Evolutionary conservation across 2,797 vertebrate species (phyloP).

Genomic region (Enteromius argenteus): DNA sequence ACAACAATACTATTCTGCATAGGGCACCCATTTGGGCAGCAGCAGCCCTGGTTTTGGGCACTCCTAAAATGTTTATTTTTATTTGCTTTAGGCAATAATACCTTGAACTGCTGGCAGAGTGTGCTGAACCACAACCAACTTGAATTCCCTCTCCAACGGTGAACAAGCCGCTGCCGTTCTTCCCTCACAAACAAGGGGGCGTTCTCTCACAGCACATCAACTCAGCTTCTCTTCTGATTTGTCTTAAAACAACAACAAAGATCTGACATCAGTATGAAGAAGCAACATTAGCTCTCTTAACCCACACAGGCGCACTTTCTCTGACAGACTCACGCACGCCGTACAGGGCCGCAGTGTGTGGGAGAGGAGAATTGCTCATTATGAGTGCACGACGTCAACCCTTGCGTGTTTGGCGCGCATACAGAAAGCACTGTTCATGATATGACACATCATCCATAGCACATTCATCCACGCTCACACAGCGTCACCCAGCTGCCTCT

Average conservation of each 20-base stretch:
- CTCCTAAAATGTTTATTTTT: neutral
- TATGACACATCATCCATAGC: slow-evolving; percentile 58
- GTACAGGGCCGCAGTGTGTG: slow-evolving; percentile 59
- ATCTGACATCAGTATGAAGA: slow-evolving; percentile 68
- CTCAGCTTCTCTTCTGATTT: slow-evolving; percentile 57
- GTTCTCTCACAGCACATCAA: slow-evolving; percentile 70
- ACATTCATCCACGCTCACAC: slow-evolving; percentile 65
- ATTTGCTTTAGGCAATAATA: slow-evolving; percentile 38
- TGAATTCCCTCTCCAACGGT: slow-evolving; percentile 43
- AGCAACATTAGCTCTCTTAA: slow-evolving; percentile 66
- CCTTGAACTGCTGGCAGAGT: slow-evolving; percentile 67
- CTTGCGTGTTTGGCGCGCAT: slow-evolving; percentile 63
- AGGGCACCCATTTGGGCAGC: too few species aligned
- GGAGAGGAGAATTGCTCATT: slow-evolving; percentile 68
- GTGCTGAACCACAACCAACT: slow-evolving; percentile 57
- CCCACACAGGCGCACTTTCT: slow-evolving; percentile 46
- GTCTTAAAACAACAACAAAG: slow-evolving; percentile 60
- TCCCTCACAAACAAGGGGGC: slow-evolving; percentile 66
- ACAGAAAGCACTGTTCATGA: slow-evolving; percentile 66
- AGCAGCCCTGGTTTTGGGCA: neutral
- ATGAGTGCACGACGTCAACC: slow-evolving; percentile 62
- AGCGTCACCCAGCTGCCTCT: slow-evolving; percentile 64
- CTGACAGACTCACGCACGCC: slow-evolving; percentile 26
- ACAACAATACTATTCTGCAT: too few species aligned
- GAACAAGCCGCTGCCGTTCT: slow-evolving; percentile 43